These are phyloP conservation scores for Manis javanica DNA, from an alignment of 2,797 vertebrate species.

Conservation along the genomic window DNA sequence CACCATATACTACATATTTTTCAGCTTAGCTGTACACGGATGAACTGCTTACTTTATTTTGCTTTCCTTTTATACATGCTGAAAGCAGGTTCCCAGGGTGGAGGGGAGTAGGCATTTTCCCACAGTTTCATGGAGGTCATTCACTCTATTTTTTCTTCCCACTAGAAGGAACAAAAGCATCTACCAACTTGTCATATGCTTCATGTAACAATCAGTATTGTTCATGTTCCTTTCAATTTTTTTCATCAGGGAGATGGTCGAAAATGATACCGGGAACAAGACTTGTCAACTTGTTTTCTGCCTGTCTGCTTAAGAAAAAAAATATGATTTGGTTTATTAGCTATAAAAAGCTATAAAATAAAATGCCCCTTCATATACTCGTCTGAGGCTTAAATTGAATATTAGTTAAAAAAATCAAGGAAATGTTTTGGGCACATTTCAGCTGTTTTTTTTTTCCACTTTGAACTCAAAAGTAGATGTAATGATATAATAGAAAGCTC, in stretches of 20 bases:
- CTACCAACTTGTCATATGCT: conserved; percentile 60
- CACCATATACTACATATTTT: conserved; percentile 32
- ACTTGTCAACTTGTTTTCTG: conserved; percentile 21
- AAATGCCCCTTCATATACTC: background rate
- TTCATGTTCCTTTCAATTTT: conserved; percentile 49
- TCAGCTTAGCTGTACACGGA: background rate
- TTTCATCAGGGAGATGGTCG: background rate
- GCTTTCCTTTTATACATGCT: background rate
- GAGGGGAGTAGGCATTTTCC: background rate
- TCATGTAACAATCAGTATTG: conserved; percentile 50
- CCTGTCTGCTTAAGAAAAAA: conserved; percentile 58
- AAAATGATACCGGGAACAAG: conserved; percentile 54
- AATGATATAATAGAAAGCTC: background rate
- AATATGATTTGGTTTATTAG: background rate
- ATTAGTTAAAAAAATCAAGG: background rate
- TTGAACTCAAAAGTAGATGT: background rate
- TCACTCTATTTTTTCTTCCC: conserved; percentile 34
- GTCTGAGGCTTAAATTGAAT: background rate
- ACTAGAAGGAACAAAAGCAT: conserved; percentile 55
- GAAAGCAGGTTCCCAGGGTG: background rate
- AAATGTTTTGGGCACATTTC: background rate
- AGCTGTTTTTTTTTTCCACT: background rate
- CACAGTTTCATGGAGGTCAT: conserved; percentile 49
- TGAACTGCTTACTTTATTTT: conserved; percentile 8
- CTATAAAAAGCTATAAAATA: conserved; percentile 38